phyloP scores from a whole-genome alignment of 2,797 vertebrate species.

The Clarias laeviceps region DNA sequence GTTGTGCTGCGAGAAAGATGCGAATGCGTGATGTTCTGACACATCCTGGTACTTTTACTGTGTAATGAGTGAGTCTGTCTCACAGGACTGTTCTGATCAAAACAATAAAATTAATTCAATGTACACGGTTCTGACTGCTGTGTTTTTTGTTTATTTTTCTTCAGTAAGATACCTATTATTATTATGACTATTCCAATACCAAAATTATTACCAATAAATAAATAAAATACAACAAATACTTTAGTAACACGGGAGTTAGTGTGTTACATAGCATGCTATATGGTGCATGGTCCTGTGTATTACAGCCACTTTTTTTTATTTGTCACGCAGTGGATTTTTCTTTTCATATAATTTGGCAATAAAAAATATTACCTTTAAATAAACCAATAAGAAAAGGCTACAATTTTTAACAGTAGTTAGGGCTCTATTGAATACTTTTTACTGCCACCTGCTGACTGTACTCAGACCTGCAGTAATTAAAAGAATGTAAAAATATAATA shows the following conservation, averaged over 20 bases:
- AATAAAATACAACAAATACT: background rate
- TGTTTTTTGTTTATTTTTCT: slow-evolving; percentile 16
- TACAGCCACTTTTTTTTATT: background rate
- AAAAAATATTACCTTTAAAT: no score
- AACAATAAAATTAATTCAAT: slow-evolving; percentile 70
- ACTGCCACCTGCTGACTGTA: no score
- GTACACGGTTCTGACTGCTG: slow-evolving; percentile 39
- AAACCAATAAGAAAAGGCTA: no score
- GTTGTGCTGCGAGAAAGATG: background rate
- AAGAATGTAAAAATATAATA: no score
- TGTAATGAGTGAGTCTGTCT: slow-evolving; percentile 53
- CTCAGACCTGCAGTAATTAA: no score
- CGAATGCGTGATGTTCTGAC: slow-evolving; percentile 21
- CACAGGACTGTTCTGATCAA: slow-evolving; percentile 64
- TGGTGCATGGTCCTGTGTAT: background rate
- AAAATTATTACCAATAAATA: background rate
- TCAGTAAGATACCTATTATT: background rate
- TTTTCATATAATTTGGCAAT: no score
- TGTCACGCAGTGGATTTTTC: no score
- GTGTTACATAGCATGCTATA: background rate
- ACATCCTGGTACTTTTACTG: slow-evolving; percentile 59
- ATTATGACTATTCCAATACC: background rate
- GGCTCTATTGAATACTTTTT: no score
- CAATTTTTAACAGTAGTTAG: no score
- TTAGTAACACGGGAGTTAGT: background rate